Evolutionary conservation across 2,113 vertebrate genomes (phyloP).

Genomic region (Eudyptes chrysolophus): DNA sequence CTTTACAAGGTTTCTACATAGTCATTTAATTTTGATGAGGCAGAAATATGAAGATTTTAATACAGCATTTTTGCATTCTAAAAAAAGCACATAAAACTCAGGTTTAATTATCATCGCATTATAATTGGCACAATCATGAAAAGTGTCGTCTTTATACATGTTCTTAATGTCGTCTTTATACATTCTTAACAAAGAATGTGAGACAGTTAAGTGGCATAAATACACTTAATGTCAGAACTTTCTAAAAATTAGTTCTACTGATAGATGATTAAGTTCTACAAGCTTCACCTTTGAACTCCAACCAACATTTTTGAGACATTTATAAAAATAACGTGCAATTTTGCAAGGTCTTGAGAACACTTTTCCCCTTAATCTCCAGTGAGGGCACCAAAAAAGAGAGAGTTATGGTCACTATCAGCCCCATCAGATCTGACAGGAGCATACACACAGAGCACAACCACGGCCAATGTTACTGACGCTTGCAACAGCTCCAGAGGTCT

Average conservation of each 20-base stretch:
- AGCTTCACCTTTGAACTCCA: slow-evolving; percentile 44
- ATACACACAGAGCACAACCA: neutral
- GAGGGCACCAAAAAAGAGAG: neutral
- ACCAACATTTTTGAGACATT: slow-evolving; percentile 4
- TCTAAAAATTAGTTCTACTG: slow-evolving; percentile 34
- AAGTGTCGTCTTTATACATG: slow-evolving; percentile 41
- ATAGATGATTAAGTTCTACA: slow-evolving; percentile 48
- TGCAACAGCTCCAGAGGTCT: neutral
- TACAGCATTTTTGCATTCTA: slow-evolving; percentile 20
- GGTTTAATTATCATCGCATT: slow-evolving; percentile 47
- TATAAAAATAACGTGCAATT: neutral
- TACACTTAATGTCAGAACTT: slow-evolving; percentile 35
- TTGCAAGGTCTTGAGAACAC: neutral
- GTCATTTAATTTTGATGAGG: slow-evolving; percentile 32
- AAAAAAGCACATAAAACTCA: slow-evolving; percentile 28
- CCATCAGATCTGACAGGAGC: neutral
- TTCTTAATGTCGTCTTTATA: neutral
- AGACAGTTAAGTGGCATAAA: slow-evolving; percentile 1
- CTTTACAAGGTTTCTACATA: neutral
- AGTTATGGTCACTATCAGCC: neutral
- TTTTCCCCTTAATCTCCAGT: neutral
- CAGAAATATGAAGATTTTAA: slow-evolving; percentile 36
- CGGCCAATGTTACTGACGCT: neutral
- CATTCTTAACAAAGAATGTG: slow-evolving; percentile 45
- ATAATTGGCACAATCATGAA: slow-evolving; percentile 31